Conservation (phyloP, 2,888 invertebrate genomes). For the Cheilosia pagana region DNA sequence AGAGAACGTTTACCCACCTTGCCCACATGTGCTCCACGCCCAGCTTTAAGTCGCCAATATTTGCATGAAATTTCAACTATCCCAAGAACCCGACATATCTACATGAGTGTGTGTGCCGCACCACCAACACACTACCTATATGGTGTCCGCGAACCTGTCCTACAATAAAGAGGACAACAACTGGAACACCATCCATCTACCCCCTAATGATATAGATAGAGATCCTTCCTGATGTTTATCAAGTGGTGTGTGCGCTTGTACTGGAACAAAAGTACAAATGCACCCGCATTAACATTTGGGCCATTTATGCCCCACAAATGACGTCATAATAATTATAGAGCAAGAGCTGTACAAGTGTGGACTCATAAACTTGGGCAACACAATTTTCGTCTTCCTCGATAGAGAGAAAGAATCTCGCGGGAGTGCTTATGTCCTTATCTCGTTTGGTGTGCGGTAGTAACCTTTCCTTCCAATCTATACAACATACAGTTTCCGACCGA, state of each 20-base stretch:
- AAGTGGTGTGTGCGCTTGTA: background rate
- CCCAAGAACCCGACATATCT: constrained; percentile 22
- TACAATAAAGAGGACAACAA: constrained; percentile 33
- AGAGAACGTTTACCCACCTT: constrained; percentile 12
- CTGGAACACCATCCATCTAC: constrained; percentile 31
- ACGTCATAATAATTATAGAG: constrained; percentile 58
- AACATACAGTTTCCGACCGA: constrained; percentile 7
- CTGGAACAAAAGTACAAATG: constrained; percentile 53
- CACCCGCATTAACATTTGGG: constrained; percentile 59
- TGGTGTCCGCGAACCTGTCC: constrained; percentile 43
- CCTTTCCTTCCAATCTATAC: constrained; percentile 13
- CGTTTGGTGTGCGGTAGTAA: constrained; percentile 34
- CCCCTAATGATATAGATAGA: constrained; percentile 15
- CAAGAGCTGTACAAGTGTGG: constrained; percentile 1
- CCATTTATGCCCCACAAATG: constrained; percentile 58
- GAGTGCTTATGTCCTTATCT: constrained; percentile 66
- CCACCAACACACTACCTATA: constrained; percentile 21
- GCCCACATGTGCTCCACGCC: constrained; percentile 8
- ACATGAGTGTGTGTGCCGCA: background rate
- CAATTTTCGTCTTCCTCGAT: constrained; percentile 15
- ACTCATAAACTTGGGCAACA: constrained; percentile 59
- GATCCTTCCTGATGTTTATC: background rate
- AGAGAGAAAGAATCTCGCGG: constrained; percentile 41
- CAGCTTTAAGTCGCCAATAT: constrained; percentile 57
- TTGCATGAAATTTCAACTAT: constrained; percentile 52